These are phyloP conservation scores for Oryzias sinensis DNA, from an alignment of 2,797 vertebrate genomes.

Conservation along the genomic window DNA sequence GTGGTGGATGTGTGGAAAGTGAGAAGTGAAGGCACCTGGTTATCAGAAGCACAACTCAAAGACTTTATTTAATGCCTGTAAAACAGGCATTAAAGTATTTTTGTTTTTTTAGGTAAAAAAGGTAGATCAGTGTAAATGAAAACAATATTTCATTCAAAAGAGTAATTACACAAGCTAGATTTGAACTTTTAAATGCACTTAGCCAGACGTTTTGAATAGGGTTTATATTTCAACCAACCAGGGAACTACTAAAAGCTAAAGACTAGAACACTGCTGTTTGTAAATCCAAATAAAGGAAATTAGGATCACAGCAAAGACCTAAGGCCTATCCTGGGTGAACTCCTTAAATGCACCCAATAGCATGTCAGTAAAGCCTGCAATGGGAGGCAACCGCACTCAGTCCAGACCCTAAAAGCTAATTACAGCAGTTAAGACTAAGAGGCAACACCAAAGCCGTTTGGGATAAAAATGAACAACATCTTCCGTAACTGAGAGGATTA, in stretches of 20 bases:
- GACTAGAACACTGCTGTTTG: too few species aligned
- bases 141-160: too few species aligned
- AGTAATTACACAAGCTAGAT: too few species aligned
- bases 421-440: conserved; percentile 35
- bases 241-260: too few species aligned
- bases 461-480: conserved; percentile 33
- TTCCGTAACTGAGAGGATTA: conserved; percentile 41
- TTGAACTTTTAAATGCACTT: too few species aligned
- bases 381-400: conserved; percentile 22
- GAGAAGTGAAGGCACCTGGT: background rate
- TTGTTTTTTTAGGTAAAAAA: too few species aligned
- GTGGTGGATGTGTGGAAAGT: conserved; percentile 1
- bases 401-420: conserved; percentile 29
- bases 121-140: too few species aligned
- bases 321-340: conserved; percentile 7
- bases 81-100: background rate
- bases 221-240: too few species aligned
- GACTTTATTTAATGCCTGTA: background rate
- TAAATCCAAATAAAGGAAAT: background rate
- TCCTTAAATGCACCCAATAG: conserved; percentile 6
- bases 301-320: conserved; percentile 4
- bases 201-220: too few species aligned
- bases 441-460: conserved; percentile 29
- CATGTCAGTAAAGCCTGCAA: conserved; percentile 24
- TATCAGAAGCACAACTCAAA: background rate